A percentile compares a stretch with the other conserved stretches of the same genome.
Evolutionary conservation across 2,888 invertebrate species (phyloP).

Genomic region (Polietes domitor): DNA sequence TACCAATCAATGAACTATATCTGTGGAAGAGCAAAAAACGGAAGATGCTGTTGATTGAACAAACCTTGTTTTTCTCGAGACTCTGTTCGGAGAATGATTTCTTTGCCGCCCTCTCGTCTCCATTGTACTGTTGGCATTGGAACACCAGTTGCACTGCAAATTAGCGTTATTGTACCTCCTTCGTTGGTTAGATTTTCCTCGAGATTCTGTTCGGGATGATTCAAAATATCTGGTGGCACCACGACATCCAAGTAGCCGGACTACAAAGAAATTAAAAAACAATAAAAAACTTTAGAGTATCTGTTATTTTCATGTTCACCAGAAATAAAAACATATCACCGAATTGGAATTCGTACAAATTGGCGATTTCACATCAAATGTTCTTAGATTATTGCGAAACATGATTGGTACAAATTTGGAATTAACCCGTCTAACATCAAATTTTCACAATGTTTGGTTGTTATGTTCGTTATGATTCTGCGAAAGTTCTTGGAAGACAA

Average conservation of each 20-base stretch:
- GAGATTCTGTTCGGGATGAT: slow-evolving; percentile 80
- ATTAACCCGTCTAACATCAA: too few relatives aligned
- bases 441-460: too few relatives aligned
- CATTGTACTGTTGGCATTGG: slow-evolving; percentile 89
- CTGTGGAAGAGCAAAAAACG: slow-evolving; percentile 73
- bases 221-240: slow-evolving; percentile 92
- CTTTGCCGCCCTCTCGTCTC: slow-evolving; percentile 89
- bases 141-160: slow-evolving; percentile 90
- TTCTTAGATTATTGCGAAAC: too few relatives aligned
- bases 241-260: slow-evolving; percentile 93
- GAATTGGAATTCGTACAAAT: too few relatives aligned
- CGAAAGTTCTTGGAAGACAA: too few relatives aligned
- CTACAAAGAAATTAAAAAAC: slow-evolving; percentile 80
- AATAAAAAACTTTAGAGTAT: too few relatives aligned
- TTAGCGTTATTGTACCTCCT: slow-evolving; percentile 88
- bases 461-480: too few relatives aligned
- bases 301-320: too few relatives aligned
- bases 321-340: too few relatives aligned
- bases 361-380: too few relatives aligned
- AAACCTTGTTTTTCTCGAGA: slow-evolving; percentile 88
- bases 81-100: slow-evolving; percentile 89
- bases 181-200: slow-evolving; percentile 90
- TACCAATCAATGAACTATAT: not conserved
- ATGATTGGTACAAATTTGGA: too few relatives aligned
- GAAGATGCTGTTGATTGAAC: slow-evolving; percentile 72